Percentiles rank a stretch among this genome's conserved stretches.
phyloP scores from a whole-genome alignment of 1,140 invertebrate genomes.

The Bombus affinis region DNA sequence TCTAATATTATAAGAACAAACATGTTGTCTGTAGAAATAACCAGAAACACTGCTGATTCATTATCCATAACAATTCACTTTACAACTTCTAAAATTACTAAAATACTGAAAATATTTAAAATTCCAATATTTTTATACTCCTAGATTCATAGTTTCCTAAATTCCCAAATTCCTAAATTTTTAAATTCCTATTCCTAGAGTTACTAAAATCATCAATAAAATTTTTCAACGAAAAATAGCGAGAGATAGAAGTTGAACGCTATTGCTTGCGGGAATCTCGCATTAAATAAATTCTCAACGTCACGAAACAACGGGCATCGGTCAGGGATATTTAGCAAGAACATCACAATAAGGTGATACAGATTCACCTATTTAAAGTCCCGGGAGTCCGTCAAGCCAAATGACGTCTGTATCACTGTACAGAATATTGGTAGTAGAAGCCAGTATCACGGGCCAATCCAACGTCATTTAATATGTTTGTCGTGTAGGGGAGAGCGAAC shows the following conservation, averaged over 20 bases:
- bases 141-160: background rate
- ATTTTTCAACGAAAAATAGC: too few relatives aligned
- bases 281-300: conserved; percentile 1
- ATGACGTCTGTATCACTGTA: conserved; percentile 59
- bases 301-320: background rate
- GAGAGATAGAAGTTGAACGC: background rate
- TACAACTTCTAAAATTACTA: background rate
- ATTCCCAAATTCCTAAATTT: background rate
- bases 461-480: conserved; percentile 73
- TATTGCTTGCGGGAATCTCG: background rate
- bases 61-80: background rate
- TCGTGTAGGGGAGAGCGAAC: conserved; percentile 47
- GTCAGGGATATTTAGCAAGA: conserved; percentile 15
- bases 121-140: background rate
- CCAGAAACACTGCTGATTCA: background rate
- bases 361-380: conserved; percentile 45
- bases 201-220: too few relatives aligned
- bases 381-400: conserved; percentile 56
- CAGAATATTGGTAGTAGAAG: conserved; percentile 61
- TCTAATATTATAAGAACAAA: background rate
- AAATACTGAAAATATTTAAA: background rate
- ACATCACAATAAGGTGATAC: conserved; percentile 2
- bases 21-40: background rate
- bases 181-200: too few relatives aligned
- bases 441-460: conserved; percentile 64